Evolutionary conservation across 2,888 invertebrate genomes (phyloP).

Genomic region (Drosophila dives): DNA sequence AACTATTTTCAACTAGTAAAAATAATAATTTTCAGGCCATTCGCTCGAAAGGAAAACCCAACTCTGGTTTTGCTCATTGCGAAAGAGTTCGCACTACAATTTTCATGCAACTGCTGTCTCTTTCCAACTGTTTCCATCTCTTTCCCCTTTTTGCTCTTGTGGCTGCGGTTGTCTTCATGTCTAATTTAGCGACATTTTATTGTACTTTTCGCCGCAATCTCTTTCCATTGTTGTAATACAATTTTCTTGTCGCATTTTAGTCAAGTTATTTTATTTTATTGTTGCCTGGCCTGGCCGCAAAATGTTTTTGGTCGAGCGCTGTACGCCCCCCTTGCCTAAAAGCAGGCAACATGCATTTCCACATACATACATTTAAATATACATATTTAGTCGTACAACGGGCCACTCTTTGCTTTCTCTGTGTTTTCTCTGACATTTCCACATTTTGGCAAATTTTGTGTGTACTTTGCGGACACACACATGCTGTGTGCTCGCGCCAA

Average conservation of each 20-base stretch:
- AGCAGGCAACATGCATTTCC: constrained; percentile 30
- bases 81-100: constrained; percentile 31
- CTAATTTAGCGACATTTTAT: constrained; percentile 84
- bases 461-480: constrained; percentile 64
- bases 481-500: constrained; percentile 7
- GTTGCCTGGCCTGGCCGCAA: constrained; percentile 58
- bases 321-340: constrained; percentile 35
- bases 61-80: constrained; percentile 27
- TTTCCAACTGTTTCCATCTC: background rate
- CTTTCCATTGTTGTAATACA: constrained; percentile 81
- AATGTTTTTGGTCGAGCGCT: constrained; percentile 54
- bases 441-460: constrained; percentile 75
- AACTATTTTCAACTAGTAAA: background rate
- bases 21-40: background rate
- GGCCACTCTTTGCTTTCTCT: constrained; percentile 32
- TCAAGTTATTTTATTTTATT: constrained; percentile 78
- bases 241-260: constrained; percentile 81
- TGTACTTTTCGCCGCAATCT: constrained; percentile 80
- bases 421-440: constrained; percentile 75
- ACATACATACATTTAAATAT: constrained; percentile 2
- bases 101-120: constrained; percentile 31
- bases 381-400: background rate
- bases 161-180: constrained; percentile 83
- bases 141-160: constrained; percentile 13
- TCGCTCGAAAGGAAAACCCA: background rate